Evolutionary conservation across 2,113 vertebrate genomes (phyloP), one percentile per base, ranked within the genome.

Genomic region (Pogona vitticeps): DNA sequence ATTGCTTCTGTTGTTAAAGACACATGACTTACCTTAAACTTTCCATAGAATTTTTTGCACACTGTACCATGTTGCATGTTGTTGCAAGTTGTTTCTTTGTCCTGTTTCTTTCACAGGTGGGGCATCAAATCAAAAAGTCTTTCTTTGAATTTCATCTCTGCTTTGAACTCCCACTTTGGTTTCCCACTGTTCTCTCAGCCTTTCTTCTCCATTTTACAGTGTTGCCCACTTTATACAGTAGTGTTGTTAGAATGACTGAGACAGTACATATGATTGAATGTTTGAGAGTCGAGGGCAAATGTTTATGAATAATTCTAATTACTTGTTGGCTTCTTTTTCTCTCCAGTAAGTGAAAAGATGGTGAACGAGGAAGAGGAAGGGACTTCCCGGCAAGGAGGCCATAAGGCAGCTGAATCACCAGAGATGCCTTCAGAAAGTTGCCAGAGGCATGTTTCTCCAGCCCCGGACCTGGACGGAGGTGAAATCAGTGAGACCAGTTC

Each of bases 311-410:
- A 71, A 31, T 65, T 13, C 40, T 86, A 38, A 85, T 58, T 56
- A 12, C 31, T 14, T 17, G 81, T 38, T 42, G 79, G 15, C 9
- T 76, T 87, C 71, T 87, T 58, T 85, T 86, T 80, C 17, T 80
- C 56, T 65, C 23, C 85, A 82, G 59, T 36, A 65, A 20, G 59
- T 52, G 40, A 73, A 82, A 87, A 42, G 71, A 87, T 87, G 85
- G 85, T 82, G 85, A 87, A 87, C 73, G 85, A 87, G 17, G 71
- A 87, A 65, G 85, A 86, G 9, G 85, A 82, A 9, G 71, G 59
- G 17, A 31, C 79, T 56, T 31, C 85, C 65, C 71, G 76, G 40
- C 79, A 87, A n/a, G 42, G 79, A 23, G 79, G 17, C 17, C 79
- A 59, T 7, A 87, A 82, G 1, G n/a, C 23, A 15, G 59, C 85